Percentiles rank a stretch among this genome's conserved stretches.
Evolutionary conservation across 2,113 vertebrate genomes (phyloP).

Genomic region (Galeopterus variegatus): DNA sequence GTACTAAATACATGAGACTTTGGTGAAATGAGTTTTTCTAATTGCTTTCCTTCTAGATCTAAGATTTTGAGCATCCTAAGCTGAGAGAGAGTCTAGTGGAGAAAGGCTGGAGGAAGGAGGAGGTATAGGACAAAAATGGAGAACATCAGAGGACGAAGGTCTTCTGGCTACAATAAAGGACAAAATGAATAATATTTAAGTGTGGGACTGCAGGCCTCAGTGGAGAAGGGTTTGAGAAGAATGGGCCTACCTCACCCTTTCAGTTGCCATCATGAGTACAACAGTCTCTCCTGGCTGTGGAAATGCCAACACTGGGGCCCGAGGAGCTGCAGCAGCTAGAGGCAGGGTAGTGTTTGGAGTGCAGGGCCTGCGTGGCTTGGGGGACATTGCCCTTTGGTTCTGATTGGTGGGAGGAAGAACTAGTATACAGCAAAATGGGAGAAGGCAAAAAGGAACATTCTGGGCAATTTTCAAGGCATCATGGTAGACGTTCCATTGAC

Average conservation of each 20-base stretch:
- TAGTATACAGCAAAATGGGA: background rate
- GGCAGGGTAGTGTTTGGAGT: background rate
- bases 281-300: background rate
- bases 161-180: background rate
- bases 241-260: background rate
- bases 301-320: background rate
- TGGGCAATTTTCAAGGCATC: conserved; percentile 7
- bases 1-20: background rate
- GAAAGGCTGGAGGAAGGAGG: background rate
- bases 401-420: background rate
- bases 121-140: background rate
- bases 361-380: background rate
- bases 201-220: background rate
- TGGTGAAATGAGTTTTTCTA: background rate
- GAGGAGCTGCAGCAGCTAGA: background rate
- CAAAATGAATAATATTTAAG: background rate
- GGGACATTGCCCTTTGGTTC: background rate
- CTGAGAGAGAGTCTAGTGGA: background rate
- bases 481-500: background rate
- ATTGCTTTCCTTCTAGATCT: background rate
- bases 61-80: conserved; percentile 28
- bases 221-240: background rate
- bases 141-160: background rate
- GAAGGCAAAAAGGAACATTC: background rate
- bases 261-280: background rate